Evolutionary conservation across 1,140 invertebrate species (phyloP), one percentile per base, ranked within the genome.

Genomic region (Delia radicum): DNA sequence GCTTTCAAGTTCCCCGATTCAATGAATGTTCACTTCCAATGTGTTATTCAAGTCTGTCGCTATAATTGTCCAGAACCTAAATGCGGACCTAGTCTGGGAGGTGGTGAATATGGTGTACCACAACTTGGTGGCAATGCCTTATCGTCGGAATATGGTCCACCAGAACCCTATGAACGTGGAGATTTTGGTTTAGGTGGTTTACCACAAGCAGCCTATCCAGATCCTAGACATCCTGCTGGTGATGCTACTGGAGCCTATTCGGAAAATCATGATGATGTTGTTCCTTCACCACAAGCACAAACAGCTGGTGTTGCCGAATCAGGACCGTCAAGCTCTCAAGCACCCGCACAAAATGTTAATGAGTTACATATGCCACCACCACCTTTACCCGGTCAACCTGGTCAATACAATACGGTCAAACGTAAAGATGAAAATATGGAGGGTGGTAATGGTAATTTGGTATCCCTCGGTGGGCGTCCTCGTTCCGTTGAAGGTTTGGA

Each of bases 11-110:
- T 98, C 91, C 96, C 96, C 0, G 96, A 98, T 85, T 96, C 95
- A 12, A 97, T 97, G 96, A 96, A 97, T 82, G 95, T 98, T 2
- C 96, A 97, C 89, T 98, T 98, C 92, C 96, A 98, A 86, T 97
- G 96, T 83, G 95, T 96, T 2, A 97, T 98, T 79, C 96, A 98
- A 89, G 95, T 97, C 2, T 98, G 96, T 80, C 90, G 95, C 75
- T 95, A 96, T 86, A 95, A 96, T 82, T 97, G 96, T 82, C 95
- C 95, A 0, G 95, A 96, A 80, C 95, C 95, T 1, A 95, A 95
- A 87, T 96, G 94, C 84, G 89, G 89, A 77, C 88, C 89, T 13
- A 90, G 91, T 42, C 86, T 93, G 21, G 79, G 80, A 0, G 89
- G 89, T 55, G 89, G 88, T 65, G 91, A 93, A 78, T 94, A 94